Evolutionary conservation across 2,797 vertebrate genomes (phyloP).

Genomic region (Threskiornis aethiopicus): DNA sequence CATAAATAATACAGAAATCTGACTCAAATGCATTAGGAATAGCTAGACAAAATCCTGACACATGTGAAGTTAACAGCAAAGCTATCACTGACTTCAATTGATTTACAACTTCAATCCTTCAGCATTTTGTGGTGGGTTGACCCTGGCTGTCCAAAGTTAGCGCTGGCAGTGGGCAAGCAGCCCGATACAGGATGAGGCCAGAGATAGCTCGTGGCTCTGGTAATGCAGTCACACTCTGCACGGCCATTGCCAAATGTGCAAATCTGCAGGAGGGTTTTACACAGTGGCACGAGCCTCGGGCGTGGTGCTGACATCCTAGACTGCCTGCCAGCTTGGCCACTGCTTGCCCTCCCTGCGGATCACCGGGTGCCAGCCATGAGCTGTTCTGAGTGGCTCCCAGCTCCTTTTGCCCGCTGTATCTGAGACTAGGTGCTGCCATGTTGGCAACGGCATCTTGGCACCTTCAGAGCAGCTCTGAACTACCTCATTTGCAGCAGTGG

Average conservation of each 20-base stretch:
- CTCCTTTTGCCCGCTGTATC: not conserved
- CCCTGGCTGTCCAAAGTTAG: not conserved
- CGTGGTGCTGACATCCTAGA: not conserved
- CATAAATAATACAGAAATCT: not conserved
- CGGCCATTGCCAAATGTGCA: not conserved
- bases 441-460: not conserved
- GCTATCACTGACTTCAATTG: not conserved
- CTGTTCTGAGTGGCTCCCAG: not conserved
- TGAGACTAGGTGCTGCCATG: not conserved
- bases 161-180: not conserved
- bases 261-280: not conserved
- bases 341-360: rapidly evolving
- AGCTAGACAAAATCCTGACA: not conserved
- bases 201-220: not conserved
- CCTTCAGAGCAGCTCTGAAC: not conserved
- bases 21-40: not conserved
- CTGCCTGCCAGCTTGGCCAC: conserved; percentile 5
- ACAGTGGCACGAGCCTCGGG: rapidly evolving
- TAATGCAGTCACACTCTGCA: not conserved
- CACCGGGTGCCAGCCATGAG: not conserved
- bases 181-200: not conserved
- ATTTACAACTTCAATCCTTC: not conserved
- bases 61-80: not conserved
- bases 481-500: rapidly evolving
- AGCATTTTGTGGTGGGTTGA: not conserved